Evolutionary conservation across 2,797 vertebrate genomes (phyloP).

Genomic region (Poeciliopsis gracilis): DNA sequence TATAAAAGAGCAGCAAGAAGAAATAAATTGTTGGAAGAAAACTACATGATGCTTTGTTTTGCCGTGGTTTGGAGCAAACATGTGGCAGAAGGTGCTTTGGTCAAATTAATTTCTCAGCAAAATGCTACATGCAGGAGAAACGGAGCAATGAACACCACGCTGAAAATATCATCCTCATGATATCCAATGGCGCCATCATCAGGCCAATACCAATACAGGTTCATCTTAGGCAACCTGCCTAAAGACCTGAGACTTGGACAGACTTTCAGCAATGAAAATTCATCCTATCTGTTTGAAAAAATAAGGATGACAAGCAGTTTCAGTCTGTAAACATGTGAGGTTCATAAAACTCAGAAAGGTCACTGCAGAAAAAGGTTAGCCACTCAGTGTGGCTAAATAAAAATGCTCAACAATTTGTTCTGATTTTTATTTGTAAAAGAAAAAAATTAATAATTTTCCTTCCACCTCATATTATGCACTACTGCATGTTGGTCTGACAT

Average conservation of each 20-base stretch:
- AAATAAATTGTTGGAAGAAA: not conserved
- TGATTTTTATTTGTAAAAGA: not conserved
- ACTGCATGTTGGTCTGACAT: not conserved
- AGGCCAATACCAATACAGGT: not conserved
- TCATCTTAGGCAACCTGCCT: not conserved
- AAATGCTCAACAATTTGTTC: not conserved
- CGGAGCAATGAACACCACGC: not conserved
- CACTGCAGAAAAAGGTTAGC: not conserved
- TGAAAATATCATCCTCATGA: not conserved
- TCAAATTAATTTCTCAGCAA: not conserved
- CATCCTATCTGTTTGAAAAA: not conserved
- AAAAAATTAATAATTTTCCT: not conserved
- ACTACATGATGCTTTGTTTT: not conserved
- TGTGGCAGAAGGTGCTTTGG: not conserved
- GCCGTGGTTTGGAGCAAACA: not conserved
- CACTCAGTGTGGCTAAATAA: not conserved
- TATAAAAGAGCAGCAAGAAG: not conserved
- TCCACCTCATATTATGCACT: not conserved
- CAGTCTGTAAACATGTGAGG: not conserved
- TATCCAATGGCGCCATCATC: not conserved
- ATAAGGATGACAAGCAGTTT: not conserved
- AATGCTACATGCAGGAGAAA: not conserved
- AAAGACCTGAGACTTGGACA: not conserved
- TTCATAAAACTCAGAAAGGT: not conserved
- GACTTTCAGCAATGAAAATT: not conserved